Conservation (phyloP, 2,888 invertebrate species). For the Philaethria dido region DNA sequence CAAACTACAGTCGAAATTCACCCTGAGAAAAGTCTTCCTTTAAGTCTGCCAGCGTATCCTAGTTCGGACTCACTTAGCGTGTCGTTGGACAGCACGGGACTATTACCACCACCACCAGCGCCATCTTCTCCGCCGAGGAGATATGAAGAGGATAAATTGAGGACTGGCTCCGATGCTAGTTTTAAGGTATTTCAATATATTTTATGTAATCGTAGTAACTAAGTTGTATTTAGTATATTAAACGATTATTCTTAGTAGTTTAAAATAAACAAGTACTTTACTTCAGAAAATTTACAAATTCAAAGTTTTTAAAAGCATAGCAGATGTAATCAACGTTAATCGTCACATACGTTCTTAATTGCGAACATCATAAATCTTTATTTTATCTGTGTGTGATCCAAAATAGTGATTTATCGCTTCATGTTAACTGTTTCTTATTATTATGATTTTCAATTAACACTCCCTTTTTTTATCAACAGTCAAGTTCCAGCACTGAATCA, state of each 20-base stretch:
- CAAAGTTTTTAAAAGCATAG: no score
- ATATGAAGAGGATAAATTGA: constrained; percentile 74
- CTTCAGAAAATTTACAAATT: no score
- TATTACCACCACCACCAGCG: constrained; percentile 86
- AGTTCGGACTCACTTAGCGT: constrained; percentile 86
- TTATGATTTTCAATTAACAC: not conserved
- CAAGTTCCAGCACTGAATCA: constrained; percentile 97
- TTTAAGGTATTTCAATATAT: constrained; percentile 85
- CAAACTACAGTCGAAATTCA: constrained; percentile 86
- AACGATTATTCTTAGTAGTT: not conserved
- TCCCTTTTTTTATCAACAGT: constrained; percentile 80
- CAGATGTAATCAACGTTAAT: no score
- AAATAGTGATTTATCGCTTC: not conserved
- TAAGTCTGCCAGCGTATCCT: constrained; percentile 86
- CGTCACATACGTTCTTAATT: no score
- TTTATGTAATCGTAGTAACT: not conserved
- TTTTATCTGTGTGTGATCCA: no score
- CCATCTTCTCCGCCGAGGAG: constrained; percentile 85
- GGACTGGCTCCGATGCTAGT: constrained; percentile 92
- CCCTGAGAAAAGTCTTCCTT: constrained; percentile 82
- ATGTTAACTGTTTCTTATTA: not conserved
- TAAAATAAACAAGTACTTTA: no score
- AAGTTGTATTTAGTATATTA: not conserved
- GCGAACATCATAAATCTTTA: no score
- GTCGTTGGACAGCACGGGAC: constrained; percentile 85